Percentiles rank a stretch among this genome's conserved stretches.
phyloP scores from a whole-genome alignment of 2,113 vertebrate genomes.

The Pseudopodoces humilis region DNA sequence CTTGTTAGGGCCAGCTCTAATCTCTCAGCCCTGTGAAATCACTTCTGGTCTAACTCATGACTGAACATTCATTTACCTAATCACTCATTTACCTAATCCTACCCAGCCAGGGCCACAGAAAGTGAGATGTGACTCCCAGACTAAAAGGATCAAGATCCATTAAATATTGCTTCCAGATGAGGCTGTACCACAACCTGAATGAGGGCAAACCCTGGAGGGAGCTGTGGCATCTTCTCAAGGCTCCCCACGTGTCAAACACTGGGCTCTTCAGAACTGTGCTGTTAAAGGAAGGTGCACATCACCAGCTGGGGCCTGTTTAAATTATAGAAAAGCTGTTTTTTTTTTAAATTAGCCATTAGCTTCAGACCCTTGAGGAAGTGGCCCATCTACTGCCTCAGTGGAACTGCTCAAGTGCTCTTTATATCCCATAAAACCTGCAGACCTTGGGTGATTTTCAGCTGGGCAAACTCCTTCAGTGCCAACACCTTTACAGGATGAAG shows the following conservation, averaged over 20 bases:
- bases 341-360: not conserved
- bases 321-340: not conserved
- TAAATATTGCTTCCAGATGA: not conserved
- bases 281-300: not conserved
- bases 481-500: not conserved
- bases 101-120: not conserved
- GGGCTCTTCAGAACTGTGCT: not conserved
- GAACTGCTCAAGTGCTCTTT: accelerated
- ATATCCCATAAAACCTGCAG: not conserved
- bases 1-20: not conserved
- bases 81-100: not conserved
- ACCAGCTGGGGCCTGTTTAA: not conserved
- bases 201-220: not conserved
- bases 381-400: accelerated
- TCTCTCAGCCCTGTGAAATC: not conserved
- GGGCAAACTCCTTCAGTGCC: not conserved
- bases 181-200: accelerated
- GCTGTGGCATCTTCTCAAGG: not conserved
- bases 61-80: not conserved
- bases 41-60: not conserved
- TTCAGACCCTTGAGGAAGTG: not conserved
- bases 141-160: not conserved
- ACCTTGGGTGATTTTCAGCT: not conserved
- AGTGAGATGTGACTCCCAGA: not conserved
- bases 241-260: not conserved